Conservation (phyloP, 2,113 vertebrate species). For the Centrocercus urophasianus region DNA sequence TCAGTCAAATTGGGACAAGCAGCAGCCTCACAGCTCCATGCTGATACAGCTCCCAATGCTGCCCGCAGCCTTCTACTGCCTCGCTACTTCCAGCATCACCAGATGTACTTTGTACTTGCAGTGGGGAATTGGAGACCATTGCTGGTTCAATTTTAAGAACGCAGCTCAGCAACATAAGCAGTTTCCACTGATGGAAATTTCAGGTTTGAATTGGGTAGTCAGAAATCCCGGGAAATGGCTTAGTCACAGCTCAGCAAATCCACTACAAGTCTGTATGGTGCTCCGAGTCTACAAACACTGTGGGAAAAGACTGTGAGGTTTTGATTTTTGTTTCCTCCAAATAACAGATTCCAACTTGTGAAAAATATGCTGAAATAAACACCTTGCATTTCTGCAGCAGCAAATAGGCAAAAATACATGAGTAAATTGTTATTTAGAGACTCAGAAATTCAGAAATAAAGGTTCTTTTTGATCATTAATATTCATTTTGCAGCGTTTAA, state of each 20-base stretch:
- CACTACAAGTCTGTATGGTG: neutral
- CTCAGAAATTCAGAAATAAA: conserved; percentile 26
- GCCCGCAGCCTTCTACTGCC: neutral
- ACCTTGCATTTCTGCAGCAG: neutral
- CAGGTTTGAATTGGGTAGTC: conserved; percentile 18
- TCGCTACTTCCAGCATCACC: neutral
- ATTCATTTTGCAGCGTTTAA: conserved; percentile 53
- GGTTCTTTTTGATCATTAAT: conserved; percentile 47
- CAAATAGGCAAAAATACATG: neutral
- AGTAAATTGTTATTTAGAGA: neutral
- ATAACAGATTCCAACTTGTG: neutral
- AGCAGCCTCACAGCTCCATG: neutral
- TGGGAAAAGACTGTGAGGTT: neutral
- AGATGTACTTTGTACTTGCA: neutral
- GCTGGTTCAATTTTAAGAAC: neutral
- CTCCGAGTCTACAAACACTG: neutral
- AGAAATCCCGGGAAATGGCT: conserved; percentile 50
- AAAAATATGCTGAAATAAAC: conserved; percentile 6
- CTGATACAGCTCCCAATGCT: neutral
- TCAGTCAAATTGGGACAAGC: neutral
- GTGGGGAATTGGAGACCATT: neutral
- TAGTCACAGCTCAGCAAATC: conserved; percentile 43
- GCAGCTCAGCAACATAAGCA: neutral
- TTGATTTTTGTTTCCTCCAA: neutral
- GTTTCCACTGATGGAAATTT: conserved; percentile 1